Evolutionary conservation across 2,113 vertebrate genomes (phyloP).

Genomic region (human): GRCh38 chr17:4158001-4158500

Average conservation of each 20-base stretch:
- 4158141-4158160: not conserved
- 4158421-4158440: fast-evolving
- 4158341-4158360: not conserved
- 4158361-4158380: not conserved
- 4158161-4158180: not conserved
- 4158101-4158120: not conserved
- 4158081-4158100: not conserved
- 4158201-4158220: not conserved
- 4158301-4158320: not conserved
- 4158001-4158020: not conserved
- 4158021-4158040: not conserved
- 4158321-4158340: not conserved
- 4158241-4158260: not conserved
- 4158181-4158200: not conserved
- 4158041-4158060: not conserved
- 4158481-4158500: not conserved
- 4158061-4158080: no score
- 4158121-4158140: not conserved
- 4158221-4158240: not conserved
- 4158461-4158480: not conserved
- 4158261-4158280: not conserved
- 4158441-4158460: not conserved
- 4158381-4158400: not conserved
- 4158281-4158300: not conserved
- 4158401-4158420: not conserved